A percentile compares a stretch with the other conserved stretches of the same genome.
phyloP scores from a whole-genome alignment of 2,888 invertebrate species.

The Heliconius sara region DNA sequence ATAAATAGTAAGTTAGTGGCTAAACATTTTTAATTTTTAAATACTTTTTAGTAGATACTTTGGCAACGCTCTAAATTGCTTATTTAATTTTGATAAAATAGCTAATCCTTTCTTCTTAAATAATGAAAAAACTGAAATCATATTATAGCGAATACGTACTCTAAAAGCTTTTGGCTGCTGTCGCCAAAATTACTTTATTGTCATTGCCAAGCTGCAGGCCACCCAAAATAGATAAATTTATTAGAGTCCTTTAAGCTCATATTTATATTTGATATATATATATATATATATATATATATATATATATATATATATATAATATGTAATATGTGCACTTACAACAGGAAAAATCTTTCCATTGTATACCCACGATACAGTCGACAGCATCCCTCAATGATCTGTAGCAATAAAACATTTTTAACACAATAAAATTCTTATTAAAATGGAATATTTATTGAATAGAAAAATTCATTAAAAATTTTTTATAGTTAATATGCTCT shows the following conservation, averaged over 20 bases:
- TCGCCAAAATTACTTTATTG: constrained; percentile 34
- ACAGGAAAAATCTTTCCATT: too few relatives aligned
- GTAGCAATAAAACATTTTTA: background rate
- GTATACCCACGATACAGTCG: too few relatives aligned
- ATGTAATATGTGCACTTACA: background rate
- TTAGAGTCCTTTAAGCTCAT: constrained; percentile 15
- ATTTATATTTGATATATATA: background rate
- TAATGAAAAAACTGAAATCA: background rate
- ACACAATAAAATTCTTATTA: background rate
- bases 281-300: too few relatives aligned
- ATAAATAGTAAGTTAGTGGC: too few relatives aligned
- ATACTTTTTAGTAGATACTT: background rate
- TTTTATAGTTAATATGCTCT: background rate
- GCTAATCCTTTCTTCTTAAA: background rate
- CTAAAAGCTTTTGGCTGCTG: constrained; percentile 21
- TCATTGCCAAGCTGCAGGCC: constrained; percentile 34
- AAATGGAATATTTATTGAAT: background rate
- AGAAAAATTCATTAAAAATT: background rate
- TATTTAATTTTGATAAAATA: constrained; percentile 11
- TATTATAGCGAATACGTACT: constrained; percentile 12
- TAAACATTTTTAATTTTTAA: background rate
- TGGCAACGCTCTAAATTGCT: background rate
- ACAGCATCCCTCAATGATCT: too few relatives aligned
- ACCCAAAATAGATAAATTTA: constrained; percentile 33
- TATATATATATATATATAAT: too few relatives aligned